Conservation (phyloP, 2,113 vertebrate species). For the Eublepharis macularius region DNA sequence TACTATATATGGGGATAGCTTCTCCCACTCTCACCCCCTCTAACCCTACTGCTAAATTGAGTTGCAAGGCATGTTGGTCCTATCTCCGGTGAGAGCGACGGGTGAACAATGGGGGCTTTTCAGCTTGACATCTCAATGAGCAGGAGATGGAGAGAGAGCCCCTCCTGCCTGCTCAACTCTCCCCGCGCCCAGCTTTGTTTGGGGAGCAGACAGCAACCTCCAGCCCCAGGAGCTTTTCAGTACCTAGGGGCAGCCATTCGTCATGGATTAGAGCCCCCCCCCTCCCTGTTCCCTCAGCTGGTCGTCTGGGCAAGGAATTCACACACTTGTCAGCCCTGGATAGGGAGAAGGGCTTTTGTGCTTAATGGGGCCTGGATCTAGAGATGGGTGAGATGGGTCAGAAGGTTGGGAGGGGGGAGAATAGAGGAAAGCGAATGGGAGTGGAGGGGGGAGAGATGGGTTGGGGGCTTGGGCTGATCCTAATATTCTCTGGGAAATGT, state of each 20-base stretch:
- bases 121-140: slow-evolving; percentile 42
- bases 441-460: not conserved
- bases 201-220: slow-evolving; percentile 37
- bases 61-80: slow-evolving; percentile 38
- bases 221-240: slow-evolving; percentile 28
- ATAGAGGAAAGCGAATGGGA: not conserved
- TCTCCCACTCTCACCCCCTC: slow-evolving; percentile 23
- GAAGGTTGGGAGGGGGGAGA: slow-evolving; percentile 13
- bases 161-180: slow-evolving; percentile 26
- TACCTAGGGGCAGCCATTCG: slow-evolving; percentile 35
- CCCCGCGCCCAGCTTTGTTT: slow-evolving; percentile 32
- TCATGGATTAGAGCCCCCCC: slow-evolving; percentile 26
- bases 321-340: slow-evolving; percentile 34
- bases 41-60: slow-evolving; percentile 35
- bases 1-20: not conserved
- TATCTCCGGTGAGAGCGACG: slow-evolving; percentile 38
- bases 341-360: slow-evolving; percentile 29
- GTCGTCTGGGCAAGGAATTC: slow-evolving; percentile 39
- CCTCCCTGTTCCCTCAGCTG: slow-evolving; percentile 35
- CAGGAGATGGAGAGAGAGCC: slow-evolving; percentile 33
- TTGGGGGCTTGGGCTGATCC: not conserved
- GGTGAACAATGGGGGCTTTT: slow-evolving; percentile 39
- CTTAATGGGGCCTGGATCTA: slow-evolving; percentile 32
- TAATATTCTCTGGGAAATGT: not conserved
- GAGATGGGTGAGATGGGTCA: slow-evolving; percentile 41